Base-by-base conservation (phyloP, 1,140 invertebrate genomes). In the Phthorimaea operculella region DNA sequence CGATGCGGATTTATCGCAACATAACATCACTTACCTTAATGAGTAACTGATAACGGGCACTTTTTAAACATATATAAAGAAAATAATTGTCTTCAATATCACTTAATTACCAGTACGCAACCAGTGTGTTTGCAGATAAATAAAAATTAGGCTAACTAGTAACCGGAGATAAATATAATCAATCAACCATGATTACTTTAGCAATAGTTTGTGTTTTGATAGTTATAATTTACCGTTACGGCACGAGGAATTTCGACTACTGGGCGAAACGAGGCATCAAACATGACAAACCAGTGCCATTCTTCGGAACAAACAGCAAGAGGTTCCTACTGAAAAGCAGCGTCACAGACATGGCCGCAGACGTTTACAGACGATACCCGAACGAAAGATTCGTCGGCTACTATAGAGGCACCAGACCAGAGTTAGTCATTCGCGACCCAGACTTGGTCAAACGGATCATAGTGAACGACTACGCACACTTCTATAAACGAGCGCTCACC, bases 191-290 rank as follows among this genome's bases (percentile, higher is more conserved):
- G 44, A 47, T 47, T 9, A 47, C 44, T 15, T 2, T 47, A 47
- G 44, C 14, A 17, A 47, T 47, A 14, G 16, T 47, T 9, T 11
- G 12, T 6, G 14, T 50, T 28, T 11, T 50, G 17, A 11, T 50
- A 14, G 17, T 50, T 10, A 11, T 15, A 14, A 7, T 50, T 11
- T 50, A 50, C 18, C 18, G 4, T 6, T 50, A 50, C 21, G 21
- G 18, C 18, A 50, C 17, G 3, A 50, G 21, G n/a, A 50, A 21
- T 18, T 50, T 50, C 14, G 21, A 50, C 21, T 50, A 50, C 21
- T 50, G 48, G 48, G 15, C 17, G 3, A 50, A 50, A 12, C 48
- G 18, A 21, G 48, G 48, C 18, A 18, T 50, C 9, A 50, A 50
- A 28, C 48, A 50, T 50, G 48, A 50, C 21, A 21, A 33, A 1